Percentiles rank a stretch among this genome's conserved stretches.
Evolutionary conservation across 2,888 invertebrate genomes (phyloP).

Genomic region (Bombyx huttoni): DNA sequence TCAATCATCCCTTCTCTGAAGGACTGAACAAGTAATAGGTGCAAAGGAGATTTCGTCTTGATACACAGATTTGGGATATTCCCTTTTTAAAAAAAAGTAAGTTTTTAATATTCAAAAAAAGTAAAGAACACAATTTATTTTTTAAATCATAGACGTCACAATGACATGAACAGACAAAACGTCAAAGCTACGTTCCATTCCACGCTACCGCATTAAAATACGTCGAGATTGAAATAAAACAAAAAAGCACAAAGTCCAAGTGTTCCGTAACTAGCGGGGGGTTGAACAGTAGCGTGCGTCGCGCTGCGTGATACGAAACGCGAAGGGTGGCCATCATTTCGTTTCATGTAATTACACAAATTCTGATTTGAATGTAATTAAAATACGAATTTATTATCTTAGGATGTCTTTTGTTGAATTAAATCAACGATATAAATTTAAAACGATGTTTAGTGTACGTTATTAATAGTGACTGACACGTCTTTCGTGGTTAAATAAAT

Average conservation of each 20-base stretch:
- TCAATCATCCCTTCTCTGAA: too few relatives aligned
- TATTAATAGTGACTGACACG: too few relatives aligned
- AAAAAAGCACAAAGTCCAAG: conserved; percentile 25
- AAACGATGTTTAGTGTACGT: too few relatives aligned
- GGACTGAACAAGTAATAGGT: too few relatives aligned
- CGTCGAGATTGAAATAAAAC: conserved; percentile 22
- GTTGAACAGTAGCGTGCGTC: conserved; percentile 56
- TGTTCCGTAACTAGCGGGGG: conserved; percentile 48
- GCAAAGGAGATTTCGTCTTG: too few relatives aligned
- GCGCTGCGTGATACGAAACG: conserved; percentile 47
- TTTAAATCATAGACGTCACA: not conserved
- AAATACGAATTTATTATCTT: not conserved
- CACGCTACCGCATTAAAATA: conserved; percentile 15
- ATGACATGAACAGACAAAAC: conserved; percentile 10
- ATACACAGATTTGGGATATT: too few relatives aligned
- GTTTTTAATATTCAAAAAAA: not conserved
- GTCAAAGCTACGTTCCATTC: conserved; percentile 24
- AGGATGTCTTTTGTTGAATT: not conserved
- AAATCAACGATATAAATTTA: too few relatives aligned
- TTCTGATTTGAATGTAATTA: not conserved
- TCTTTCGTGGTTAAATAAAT: too few relatives aligned
- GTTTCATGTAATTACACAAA: conserved; percentile 1
- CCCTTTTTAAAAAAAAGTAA: too few relatives aligned
- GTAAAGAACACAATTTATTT: not conserved
- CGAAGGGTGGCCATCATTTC: conserved; percentile 31